Base-by-base conservation (phyloP, 1,140 invertebrate genomes). In the Drosophila pachea region DNA sequence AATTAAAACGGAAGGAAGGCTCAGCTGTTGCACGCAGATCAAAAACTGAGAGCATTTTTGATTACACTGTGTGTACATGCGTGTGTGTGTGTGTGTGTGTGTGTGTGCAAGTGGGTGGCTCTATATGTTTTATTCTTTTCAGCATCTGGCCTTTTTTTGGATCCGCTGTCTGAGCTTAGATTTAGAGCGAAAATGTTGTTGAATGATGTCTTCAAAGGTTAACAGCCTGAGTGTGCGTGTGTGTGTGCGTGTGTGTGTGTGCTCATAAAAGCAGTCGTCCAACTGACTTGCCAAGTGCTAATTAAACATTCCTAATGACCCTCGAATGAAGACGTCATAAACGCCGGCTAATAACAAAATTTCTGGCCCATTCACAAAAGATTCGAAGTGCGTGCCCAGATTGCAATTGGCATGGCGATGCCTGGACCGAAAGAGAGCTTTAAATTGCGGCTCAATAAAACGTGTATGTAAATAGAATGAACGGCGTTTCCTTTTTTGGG, bases 301-400 rank as follows among this genome's bases (percentile, higher is more conserved):
- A 84, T 84, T 84, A 84, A 81, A 77, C 70, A 62, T 54, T 86
- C 86, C 65, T 84, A 74, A 86, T 69, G 66, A 33, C 49, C 73
- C 45, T 66, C 63, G 49, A 81, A 86, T 76, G 77, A 84, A 86
- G 74, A 33, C 64, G 61, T 75, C 81, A 66, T 86, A 74, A 84
- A 76, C 56, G 58, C 50, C 7, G 22, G 50, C 50, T 33, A 72
- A 48, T 32, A 31, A 16, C 4, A 31, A 16, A 4, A 48, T 48
- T 48, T 49, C 42, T n/a, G 32, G 33, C 47, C 54, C 48, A 31
- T 55, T 62, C 38, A 52, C 36, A 36, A 11, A 32, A 36, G 33
- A 49, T 11, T 31, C 36, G 22, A 52, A 9, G 38, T 56, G 63
- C 58, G 73, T 79, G 72, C 62, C 45, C 61, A 60, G 58, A 76